Evolutionary conservation across 2,797 vertebrate species (phyloP).

Genomic region (Monodelphis domestica): DNA sequence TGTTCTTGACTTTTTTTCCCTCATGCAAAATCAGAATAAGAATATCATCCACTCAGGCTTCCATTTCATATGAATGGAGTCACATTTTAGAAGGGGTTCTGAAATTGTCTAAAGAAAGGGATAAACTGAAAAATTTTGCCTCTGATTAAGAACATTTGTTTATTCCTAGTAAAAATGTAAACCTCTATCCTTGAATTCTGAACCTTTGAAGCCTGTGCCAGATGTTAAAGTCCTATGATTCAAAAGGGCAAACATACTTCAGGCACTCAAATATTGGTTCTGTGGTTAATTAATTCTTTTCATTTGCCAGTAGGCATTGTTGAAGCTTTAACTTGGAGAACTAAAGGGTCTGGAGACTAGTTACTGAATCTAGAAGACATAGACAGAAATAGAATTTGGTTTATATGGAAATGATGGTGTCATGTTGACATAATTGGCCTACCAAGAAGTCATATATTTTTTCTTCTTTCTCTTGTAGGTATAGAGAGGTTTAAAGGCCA

Average conservation of each 20-base stretch:
- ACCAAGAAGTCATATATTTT: background rate
- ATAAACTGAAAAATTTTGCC: background rate
- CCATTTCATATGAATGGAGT: background rate
- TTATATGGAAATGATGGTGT: background rate
- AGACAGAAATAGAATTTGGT: background rate
- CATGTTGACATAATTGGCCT: background rate
- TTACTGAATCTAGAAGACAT: background rate
- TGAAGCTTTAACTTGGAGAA: background rate
- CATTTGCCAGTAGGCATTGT: background rate
- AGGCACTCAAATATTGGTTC: background rate
- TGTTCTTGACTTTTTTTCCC: background rate
- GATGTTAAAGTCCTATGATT: background rate
- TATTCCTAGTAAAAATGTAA: background rate
- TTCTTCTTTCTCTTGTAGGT: slow-evolving; percentile 78
- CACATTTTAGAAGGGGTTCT: background rate
- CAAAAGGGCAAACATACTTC: background rate
- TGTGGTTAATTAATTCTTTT: background rate
- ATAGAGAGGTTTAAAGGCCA: slow-evolving; percentile 86
- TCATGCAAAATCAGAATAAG: slow-evolving; percentile 42
- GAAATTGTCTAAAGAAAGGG: background rate
- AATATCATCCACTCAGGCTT: background rate
- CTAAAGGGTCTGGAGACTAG: background rate
- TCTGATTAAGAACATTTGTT: background rate
- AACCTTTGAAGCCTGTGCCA: background rate
- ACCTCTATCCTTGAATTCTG: background rate